Evolutionary conservation across 1,140 invertebrate species (phyloP).

Genomic region (Thaumatotibia leucotreta): DNA sequence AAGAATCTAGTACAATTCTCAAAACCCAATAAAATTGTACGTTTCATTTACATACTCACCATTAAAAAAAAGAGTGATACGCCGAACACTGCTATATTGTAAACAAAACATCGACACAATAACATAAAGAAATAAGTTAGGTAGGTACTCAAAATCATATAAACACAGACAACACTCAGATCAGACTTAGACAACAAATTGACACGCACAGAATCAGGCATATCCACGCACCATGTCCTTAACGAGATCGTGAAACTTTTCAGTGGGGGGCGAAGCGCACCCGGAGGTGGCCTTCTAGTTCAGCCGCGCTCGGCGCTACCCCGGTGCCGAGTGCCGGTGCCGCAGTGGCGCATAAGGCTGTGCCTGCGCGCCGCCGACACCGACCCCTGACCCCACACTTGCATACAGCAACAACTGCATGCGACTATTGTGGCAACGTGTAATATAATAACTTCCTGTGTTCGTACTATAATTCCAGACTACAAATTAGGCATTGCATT

Average conservation of each 20-base stretch:
- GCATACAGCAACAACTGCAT: neutral
- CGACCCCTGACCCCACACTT: neutral
- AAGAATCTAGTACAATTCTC: too few relatives aligned
- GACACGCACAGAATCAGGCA: neutral
- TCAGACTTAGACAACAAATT: neutral
- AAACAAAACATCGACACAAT: neutral
- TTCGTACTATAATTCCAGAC: neutral
- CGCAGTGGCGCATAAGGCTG: constrained; percentile 12
- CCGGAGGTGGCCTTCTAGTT: neutral
- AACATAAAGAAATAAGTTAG: neutral
- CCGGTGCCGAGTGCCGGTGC: neutral
- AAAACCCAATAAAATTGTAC: too few relatives aligned
- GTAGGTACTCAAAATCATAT: neutral
- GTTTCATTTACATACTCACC: neutral
- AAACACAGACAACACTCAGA: neutral
- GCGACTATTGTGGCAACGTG: neutral
- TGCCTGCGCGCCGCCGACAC: neutral
- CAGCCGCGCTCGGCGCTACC: neutral
- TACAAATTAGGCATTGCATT: neutral
- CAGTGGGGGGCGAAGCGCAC: neutral
- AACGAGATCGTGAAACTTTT: neutral
- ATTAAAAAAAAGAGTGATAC: neutral
- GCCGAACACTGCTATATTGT: neutral
- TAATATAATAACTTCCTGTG: neutral
- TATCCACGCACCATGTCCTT: neutral